These are phyloP conservation scores for Aphelenchoides bicaudatus DNA, from an alignment of 2,888 invertebrate species.

Conservation along the genomic window DNA sequence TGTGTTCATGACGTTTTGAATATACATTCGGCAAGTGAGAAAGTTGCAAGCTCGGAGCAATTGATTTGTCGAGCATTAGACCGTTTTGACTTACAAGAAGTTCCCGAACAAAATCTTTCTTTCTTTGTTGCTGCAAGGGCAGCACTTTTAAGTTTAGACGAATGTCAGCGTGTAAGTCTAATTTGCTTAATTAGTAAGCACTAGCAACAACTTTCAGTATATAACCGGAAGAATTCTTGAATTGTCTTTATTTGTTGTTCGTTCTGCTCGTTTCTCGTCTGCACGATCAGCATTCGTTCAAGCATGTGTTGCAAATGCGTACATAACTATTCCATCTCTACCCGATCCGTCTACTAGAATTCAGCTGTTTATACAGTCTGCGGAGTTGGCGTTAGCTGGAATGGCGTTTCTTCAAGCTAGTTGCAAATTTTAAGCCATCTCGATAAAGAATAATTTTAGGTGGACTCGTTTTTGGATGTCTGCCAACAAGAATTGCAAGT, in stretches of 20 bases:
- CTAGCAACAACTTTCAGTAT: conserved; percentile 33
- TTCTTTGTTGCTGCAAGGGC: conserved; percentile 90
- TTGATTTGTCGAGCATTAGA: conserved; percentile 33
- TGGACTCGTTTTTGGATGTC: conserved; percentile 3
- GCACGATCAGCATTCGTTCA: conserved; percentile 73
- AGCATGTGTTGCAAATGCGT: conserved; percentile 90
- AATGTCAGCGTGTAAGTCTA: conserved; percentile 73
- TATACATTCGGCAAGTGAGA: conserved; percentile 23
- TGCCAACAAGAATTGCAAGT: neutral
- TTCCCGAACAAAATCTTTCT: conserved; percentile 83
- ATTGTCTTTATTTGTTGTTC: conserved; percentile 28
- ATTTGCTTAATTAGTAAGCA: neutral
- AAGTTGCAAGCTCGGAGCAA: conserved; percentile 12
- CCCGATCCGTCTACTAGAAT: conserved; percentile 74
- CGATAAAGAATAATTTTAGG: neutral
- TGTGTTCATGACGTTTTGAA: conserved; percentile 76
- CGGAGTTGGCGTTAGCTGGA: conserved; percentile 62
- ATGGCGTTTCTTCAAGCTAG: conserved; percentile 62
- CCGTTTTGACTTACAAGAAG: conserved; percentile 72
- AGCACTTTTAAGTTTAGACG: conserved; percentile 82
- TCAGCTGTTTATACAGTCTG: conserved; percentile 77
- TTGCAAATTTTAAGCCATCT: neutral
- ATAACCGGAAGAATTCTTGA: conserved; percentile 66
- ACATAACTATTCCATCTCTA: conserved; percentile 92
- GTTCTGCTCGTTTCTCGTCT: conserved; percentile 44